phyloP scores from a whole-genome alignment of 2,797 vertebrate genomes.

The Epinephelus coioides region DNA sequence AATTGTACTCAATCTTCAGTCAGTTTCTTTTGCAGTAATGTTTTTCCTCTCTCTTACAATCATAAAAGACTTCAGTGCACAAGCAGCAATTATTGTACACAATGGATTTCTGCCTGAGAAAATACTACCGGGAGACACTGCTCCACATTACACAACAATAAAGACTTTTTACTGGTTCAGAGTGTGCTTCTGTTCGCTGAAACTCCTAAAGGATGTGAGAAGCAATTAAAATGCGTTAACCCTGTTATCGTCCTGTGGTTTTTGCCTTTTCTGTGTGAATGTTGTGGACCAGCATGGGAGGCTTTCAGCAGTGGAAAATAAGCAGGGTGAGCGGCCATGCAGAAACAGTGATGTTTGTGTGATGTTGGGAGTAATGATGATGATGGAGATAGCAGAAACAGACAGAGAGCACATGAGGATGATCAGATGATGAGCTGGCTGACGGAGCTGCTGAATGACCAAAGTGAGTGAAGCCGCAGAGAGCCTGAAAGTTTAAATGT shows the following conservation, averaged over 20 bases:
- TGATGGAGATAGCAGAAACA: slow-evolving; percentile 14
- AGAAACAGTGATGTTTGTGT: slow-evolving; percentile 25
- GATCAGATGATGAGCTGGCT: slow-evolving; percentile 4
- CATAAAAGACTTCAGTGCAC: background rate
- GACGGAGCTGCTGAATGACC: slow-evolving; percentile 12
- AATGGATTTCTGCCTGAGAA: background rate
- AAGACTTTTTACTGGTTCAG: background rate
- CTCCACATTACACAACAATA: background rate
- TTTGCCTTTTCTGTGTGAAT: background rate
- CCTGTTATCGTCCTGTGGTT: background rate
- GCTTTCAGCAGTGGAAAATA: slow-evolving; percentile 18
- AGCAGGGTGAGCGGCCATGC: background rate
- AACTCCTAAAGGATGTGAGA: background rate
- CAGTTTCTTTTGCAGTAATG: background rate
- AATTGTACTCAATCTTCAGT: background rate
- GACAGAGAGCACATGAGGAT: background rate
- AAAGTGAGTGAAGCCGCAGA: background rate
- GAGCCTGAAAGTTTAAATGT: slow-evolving; percentile 8
- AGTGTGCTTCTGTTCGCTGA: background rate
- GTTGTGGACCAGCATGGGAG: background rate
- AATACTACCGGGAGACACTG: background rate
- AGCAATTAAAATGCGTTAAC: background rate
- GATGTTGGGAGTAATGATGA: slow-evolving; percentile 6
- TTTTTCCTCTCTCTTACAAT: background rate
- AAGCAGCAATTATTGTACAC: background rate